Evolutionary conservation across 2,888 invertebrate species (phyloP).

Genomic region (Isoperla grammatica): DNA sequence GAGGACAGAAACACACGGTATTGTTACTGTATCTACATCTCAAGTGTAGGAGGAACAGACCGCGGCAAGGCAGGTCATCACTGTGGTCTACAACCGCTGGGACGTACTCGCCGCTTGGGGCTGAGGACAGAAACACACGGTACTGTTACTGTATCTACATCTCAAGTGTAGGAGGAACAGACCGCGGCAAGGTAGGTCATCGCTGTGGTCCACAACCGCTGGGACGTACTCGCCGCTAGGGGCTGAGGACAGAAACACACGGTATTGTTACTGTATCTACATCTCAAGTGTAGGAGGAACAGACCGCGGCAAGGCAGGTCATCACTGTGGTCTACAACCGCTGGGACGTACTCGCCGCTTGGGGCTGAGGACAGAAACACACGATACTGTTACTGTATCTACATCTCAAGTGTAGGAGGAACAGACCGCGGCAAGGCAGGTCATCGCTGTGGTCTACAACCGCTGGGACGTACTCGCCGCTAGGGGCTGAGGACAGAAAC

Average conservation of each 20-base stretch:
- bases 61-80: constrained; percentile 92
- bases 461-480: constrained; percentile 93
- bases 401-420: constrained; percentile 95
- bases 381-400: no score
- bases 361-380: constrained; percentile 52
- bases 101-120: constrained; percentile 92
- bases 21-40: no score
- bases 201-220: constrained; percentile 91
- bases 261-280: no score
- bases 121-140: constrained; percentile 40
- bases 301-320: constrained; percentile 93
- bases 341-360: constrained; percentile 93
- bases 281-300: constrained; percentile 95
- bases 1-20: constrained; percentile 20
- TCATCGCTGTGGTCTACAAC: constrained; percentile 95
- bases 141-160: no score
- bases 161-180: constrained; percentile 96
- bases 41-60: constrained; percentile 93
- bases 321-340: constrained; percentile 92
- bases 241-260: constrained; percentile 44
- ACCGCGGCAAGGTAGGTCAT: constrained; percentile 92
- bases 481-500: constrained; percentile 56
- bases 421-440: constrained; percentile 91
- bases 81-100: constrained; percentile 94
- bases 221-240: constrained; percentile 96